These are phyloP conservation scores for Trichogramma dendrolimi DNA, from an alignment of 2,888 invertebrate species.

Conservation along the genomic window DNA sequence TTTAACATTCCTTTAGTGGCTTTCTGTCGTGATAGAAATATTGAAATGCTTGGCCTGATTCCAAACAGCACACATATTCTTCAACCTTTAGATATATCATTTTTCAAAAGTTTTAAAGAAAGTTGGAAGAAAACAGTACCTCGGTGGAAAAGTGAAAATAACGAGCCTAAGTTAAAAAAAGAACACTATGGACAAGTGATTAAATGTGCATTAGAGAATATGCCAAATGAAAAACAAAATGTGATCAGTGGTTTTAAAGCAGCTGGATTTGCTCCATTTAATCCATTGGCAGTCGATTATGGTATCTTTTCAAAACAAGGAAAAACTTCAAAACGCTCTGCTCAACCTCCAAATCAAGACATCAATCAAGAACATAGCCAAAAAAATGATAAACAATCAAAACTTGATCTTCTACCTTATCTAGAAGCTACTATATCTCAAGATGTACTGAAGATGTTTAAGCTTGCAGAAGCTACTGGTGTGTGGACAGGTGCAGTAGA, in stretches of 20 bases:
- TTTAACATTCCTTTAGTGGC: conserved; percentile 3
- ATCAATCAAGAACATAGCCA: too few relatives aligned
- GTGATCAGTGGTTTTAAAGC: background rate
- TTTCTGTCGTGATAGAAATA: conserved; percentile 5
- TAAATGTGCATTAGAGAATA: background rate
- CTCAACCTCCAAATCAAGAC: too few relatives aligned
- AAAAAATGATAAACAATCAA: too few relatives aligned
- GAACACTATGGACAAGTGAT: conserved; percentile 2
- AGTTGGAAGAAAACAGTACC: conserved; percentile 7
- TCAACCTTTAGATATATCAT: conserved; percentile 11
- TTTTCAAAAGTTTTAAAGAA: conserved; percentile 15
- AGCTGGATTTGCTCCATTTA: conserved; percentile 8
- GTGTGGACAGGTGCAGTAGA: conserved; percentile 5
- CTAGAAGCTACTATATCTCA: conserved; percentile 6
- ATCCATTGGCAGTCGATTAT: conserved; percentile 7
- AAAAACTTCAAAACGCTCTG: too few relatives aligned
- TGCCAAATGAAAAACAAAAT: background rate
- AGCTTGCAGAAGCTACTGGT: background rate
- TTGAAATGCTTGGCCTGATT: conserved; percentile 1
- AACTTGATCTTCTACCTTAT: background rate
- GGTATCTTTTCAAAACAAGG: conserved; percentile 1
- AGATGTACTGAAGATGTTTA: conserved; percentile 6
- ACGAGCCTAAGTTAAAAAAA: background rate
- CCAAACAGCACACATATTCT: conserved; percentile 3
- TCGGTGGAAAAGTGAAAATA: conserved; percentile 7